Conservation (phyloP, 2,113 vertebrate species). For the Penelope pileata region DNA sequence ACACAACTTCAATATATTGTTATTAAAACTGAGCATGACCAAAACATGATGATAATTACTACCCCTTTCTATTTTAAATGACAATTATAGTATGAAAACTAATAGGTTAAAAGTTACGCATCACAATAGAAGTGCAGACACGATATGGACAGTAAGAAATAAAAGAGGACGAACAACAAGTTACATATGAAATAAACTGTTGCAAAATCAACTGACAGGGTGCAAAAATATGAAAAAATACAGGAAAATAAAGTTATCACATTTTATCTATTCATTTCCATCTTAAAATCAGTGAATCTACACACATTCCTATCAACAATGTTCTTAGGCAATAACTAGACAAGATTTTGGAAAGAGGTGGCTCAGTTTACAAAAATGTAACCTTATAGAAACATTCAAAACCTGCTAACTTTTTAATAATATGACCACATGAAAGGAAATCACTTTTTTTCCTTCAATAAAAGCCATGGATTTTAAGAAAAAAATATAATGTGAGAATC, state of each 20-base stretch:
- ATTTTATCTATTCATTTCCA: neutral
- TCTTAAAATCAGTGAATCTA: neutral
- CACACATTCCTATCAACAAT: neutral
- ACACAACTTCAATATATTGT: neutral
- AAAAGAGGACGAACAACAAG: neutral
- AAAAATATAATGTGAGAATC: neutral
- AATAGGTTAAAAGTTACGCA: neutral
- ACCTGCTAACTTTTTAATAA: neutral
- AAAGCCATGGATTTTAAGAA: neutral
- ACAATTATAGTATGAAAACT: neutral
- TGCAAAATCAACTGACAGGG: neutral
- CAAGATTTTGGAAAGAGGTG: neutral
- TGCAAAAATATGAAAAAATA: neutral
- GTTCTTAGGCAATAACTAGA: neutral
- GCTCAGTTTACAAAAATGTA: neutral
- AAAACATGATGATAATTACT: neutral
- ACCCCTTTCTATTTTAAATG: neutral
- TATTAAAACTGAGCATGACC: neutral
- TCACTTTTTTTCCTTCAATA: accelerated
- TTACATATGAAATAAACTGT: neutral
- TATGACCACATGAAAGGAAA: neutral
- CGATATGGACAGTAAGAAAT: neutral
- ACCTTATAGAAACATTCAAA: neutral
- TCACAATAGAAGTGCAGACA: neutral
- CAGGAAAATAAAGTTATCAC: neutral